Evolutionary conservation across 2,797 vertebrate species (phyloP).

Genomic region (Coregonus suidteri): DNA sequence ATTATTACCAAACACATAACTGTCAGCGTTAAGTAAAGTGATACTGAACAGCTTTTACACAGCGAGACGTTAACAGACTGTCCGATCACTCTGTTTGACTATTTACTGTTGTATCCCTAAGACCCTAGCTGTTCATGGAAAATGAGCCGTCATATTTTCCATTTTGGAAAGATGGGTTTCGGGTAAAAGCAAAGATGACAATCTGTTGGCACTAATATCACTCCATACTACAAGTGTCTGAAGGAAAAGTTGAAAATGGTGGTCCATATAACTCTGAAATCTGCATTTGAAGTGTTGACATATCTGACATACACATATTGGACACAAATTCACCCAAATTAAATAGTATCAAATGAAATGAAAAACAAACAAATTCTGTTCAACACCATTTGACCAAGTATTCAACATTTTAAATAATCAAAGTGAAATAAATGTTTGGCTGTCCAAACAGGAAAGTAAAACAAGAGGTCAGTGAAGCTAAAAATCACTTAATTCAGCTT

Average conservation of each 20-base stretch:
- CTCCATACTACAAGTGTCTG: neutral
- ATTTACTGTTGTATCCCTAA: too few species aligned
- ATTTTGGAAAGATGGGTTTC: too few species aligned
- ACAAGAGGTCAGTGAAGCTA: neutral
- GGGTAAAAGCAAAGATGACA: too few species aligned
- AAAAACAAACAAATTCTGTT: neutral
- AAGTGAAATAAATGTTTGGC: neutral
- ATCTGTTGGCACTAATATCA: too few species aligned
- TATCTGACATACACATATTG: neutral
- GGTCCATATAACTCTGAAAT: neutral
- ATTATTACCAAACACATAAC: too few species aligned
- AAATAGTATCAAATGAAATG: neutral
- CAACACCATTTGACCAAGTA: neutral
- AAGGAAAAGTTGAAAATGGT: neutral
- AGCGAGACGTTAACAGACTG: too few species aligned
- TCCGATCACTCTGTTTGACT: too few species aligned
- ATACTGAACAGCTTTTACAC: too few species aligned
- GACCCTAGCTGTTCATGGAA: too few species aligned
- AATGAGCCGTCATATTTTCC: too few species aligned
- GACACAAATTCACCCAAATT: neutral
- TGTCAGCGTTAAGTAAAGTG: too few species aligned
- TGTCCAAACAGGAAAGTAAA: neutral
- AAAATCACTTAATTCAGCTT: neutral
- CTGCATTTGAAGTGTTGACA: neutral
- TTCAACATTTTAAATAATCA: constrained; percentile 2